A percentile compares a stretch with the other conserved stretches of the same genome.
Evolutionary conservation across 1,140 invertebrate genomes (phyloP).

Genomic region (Dinothrombium tinctorium): DNA sequence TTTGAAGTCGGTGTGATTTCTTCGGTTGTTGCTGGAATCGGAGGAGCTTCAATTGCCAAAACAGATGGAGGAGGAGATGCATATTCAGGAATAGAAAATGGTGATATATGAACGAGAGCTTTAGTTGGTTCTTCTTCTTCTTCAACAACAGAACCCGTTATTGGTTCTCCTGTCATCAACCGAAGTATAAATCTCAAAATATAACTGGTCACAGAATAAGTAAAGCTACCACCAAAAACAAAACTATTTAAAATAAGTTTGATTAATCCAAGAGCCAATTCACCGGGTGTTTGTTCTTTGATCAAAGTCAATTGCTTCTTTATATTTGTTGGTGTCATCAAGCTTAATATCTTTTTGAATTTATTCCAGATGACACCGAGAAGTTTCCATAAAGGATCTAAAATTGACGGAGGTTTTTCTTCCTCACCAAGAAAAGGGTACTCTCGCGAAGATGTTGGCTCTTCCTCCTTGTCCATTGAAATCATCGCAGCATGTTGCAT

Average conservation of each 20-base stretch:
- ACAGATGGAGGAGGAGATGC: neutral
- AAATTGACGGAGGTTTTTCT: slow-evolving; percentile 25
- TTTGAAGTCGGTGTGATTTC: neutral
- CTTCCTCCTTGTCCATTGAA: slow-evolving; percentile 68
- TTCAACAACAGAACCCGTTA: slow-evolving; percentile 9
- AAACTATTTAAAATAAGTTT: slow-evolving; percentile 72
- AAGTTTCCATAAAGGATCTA: slow-evolving; percentile 55
- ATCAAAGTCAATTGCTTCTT: slow-evolving; percentile 62
- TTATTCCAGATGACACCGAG: slow-evolving; percentile 53
- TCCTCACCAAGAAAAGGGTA: slow-evolving; percentile 18
- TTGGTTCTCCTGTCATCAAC: slow-evolving; percentile 34
- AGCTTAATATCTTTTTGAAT: slow-evolving; percentile 44
- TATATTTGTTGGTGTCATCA: slow-evolving; percentile 69
- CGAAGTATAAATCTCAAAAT: slow-evolving; percentile 31
- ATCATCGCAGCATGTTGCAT: slow-evolving; percentile 97
- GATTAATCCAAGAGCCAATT: slow-evolving; percentile 62
- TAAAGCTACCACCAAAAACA: slow-evolving; percentile 62
- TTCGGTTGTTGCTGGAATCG: neutral
- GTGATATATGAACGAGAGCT: slow-evolving; percentile 44
- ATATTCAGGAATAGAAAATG: slow-evolving; percentile 1
- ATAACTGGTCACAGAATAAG: slow-evolving; percentile 25
- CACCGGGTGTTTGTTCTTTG: slow-evolving; percentile 64
- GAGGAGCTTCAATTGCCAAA: neutral
- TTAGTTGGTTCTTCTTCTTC: slow-evolving; percentile 49
- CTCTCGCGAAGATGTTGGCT: slow-evolving; percentile 20